Conservation (phyloP, 1,140 invertebrate genomes). For the Cydia splendana region DNA sequence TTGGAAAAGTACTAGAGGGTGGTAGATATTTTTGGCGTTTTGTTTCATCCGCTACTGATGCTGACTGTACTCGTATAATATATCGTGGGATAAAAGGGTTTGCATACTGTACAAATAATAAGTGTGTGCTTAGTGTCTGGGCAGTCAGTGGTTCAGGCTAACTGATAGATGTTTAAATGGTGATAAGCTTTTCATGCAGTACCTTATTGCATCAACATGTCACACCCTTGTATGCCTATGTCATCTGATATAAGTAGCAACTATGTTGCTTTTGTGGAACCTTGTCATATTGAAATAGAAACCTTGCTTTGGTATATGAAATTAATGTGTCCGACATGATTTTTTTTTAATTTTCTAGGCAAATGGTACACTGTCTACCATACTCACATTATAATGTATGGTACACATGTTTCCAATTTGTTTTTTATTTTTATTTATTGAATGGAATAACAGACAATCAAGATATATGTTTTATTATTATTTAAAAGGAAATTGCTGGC, state of each 20-base stretch:
- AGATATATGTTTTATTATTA: no score
- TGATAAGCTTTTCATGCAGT: background rate
- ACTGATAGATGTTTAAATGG: background rate
- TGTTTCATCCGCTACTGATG: no score
- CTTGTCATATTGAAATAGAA: background rate
- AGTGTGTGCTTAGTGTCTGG: background rate
- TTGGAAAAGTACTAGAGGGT: no score
- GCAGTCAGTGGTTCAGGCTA: background rate
- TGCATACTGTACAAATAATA: background rate
- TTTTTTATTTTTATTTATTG: no score
- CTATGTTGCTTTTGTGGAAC: background rate
- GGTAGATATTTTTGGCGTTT: no score
- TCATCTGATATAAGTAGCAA: background rate
- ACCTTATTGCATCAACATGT: background rate
- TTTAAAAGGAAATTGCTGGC: no score
- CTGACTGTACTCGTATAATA: no score
- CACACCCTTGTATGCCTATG: background rate
- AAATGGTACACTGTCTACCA: no score
- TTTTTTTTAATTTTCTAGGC: no score
- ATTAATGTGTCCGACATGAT: background rate
- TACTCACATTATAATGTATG: no score
- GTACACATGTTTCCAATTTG: no score
- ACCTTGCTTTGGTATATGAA: background rate
- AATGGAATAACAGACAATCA: no score
- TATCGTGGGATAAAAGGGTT: background rate